Evolutionary conservation across 2,113 vertebrate species (phyloP), one percentile per base, ranked within the genome.

Genomic region (Rhegmatorhina hoffmannsi): DNA sequence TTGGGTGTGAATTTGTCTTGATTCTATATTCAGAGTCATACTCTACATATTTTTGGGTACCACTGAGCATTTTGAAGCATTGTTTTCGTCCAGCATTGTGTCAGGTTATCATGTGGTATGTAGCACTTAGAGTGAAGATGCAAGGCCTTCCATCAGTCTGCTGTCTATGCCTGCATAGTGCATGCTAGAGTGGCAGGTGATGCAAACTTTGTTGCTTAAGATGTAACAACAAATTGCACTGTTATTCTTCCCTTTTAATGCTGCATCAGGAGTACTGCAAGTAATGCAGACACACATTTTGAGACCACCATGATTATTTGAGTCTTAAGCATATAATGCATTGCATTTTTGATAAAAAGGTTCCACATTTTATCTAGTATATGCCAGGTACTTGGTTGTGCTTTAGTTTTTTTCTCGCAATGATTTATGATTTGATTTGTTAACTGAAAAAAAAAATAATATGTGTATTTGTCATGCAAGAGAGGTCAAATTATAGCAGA

Each of bases 401-500:
- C 10, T 55, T 92, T 70, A 85, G 10, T 7, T 89, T 94, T 92
- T 60, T 15, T 82, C 4, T 82, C n/a, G 7, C 0, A 44, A 34
- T 75, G 4, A 58, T 78, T 87, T 79, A 77, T 78, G 33, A 53
- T 75, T 94, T 70, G 16, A 83, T 84, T 88, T 90, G 8, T 70
- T 81, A 70, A 49, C 18, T 76, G 15, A 63, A 76, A 68, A 79
- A 68, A 79, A 56, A 79, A 84, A 44, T 23, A 52, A 4, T 3
- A 18, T 17, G 44, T 60, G 26, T 72, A 34, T 79, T 47, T 92
- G 25, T 85, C 26, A 28, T n/a, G 75, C 19, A 62, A 58, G 26
- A 84, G 40, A 79, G 2, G 3, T 73, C 13, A 67, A 16, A 55
- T 62, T 82, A 38, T 38, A 68, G 31, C 49, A 74, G 23, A 58